Percentiles rank a stretch among this genome's conserved stretches.
phyloP scores from a whole-genome alignment of 2,888 invertebrate genomes.

The Athrips mouffetella region DNA sequence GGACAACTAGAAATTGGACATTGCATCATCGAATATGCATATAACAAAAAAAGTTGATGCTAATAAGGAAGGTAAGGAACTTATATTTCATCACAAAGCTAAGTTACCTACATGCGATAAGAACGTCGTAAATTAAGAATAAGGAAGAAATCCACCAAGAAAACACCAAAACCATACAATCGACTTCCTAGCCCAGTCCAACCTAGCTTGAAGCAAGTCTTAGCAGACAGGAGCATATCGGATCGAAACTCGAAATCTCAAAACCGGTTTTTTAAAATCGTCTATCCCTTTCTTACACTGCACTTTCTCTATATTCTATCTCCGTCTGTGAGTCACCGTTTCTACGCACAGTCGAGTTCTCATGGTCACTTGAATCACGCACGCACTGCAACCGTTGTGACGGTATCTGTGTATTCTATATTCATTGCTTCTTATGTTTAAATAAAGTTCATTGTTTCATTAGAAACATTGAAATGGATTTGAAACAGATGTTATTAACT shows the following conservation, averaged over 20 bases:
- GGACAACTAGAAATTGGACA: no score
- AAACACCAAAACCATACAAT: no score
- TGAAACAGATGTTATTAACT: background rate
- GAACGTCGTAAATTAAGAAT: no score
- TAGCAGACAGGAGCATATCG: constrained; percentile 74
- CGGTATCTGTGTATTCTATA: background rate
- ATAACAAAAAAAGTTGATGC: no score
- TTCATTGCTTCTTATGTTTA: constrained; percentile 1
- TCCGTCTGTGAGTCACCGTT: constrained; percentile 73
- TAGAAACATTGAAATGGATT: background rate
- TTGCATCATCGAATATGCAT: no score
- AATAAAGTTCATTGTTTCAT: background rate
- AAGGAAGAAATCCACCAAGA: no score
- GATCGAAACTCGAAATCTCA: constrained; percentile 76
- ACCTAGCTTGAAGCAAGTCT: constrained; percentile 31
- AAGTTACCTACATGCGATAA: no score
- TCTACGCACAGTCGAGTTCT: constrained; percentile 51
- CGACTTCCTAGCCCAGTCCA: constrained; percentile 4
- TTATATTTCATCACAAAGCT: no score
- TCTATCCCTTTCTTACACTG: constrained; percentile 53
- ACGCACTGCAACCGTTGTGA: background rate
- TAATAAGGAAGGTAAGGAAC: no score
- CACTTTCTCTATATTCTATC: constrained; percentile 50
- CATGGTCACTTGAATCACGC: constrained; percentile 66
- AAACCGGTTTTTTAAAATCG: constrained; percentile 66